Evolutionary conservation across 2,888 invertebrate genomes (phyloP).

Genomic region (Smittia aterrima): DNA sequence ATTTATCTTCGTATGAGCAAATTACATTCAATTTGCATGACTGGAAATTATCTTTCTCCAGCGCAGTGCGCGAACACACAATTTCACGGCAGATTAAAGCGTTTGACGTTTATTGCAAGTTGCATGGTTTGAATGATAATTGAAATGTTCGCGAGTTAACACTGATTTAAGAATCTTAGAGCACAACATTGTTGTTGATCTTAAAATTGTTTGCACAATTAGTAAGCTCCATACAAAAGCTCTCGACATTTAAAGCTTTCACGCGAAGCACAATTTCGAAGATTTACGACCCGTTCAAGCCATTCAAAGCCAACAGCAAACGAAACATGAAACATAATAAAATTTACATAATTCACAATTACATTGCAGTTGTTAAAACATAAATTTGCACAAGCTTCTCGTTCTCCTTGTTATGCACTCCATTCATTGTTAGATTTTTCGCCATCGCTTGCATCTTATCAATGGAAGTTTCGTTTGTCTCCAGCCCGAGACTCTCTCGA

Average conservation of each 20-base stretch:
- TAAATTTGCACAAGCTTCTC: conserved; percentile 35
- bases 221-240: neutral
- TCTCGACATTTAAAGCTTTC: neutral
- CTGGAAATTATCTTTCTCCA: too few species aligned
- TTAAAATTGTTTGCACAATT: too few species aligned
- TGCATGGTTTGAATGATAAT: too few species aligned
- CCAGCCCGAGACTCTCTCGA: too few species aligned
- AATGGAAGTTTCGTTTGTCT: conserved; percentile 13
- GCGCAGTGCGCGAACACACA: too few species aligned
- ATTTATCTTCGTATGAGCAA: too few species aligned
- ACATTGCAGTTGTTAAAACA: conserved; percentile 32
- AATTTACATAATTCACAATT: conserved; percentile 37
- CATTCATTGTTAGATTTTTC: conserved; percentile 4
- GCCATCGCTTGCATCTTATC: conserved; percentile 20
- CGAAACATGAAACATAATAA: conserved; percentile 16
- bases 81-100: too few species aligned
- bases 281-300: neutral
- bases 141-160: too few species aligned
- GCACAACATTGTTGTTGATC: too few species aligned
- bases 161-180: too few species aligned
- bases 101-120: too few species aligned
- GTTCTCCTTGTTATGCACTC: neutral
- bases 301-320: neutral
- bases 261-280: neutral
- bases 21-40: too few species aligned